phyloP scores from a whole-genome alignment of 2,888 invertebrate species.

The Sussaba pulchella region DNA sequence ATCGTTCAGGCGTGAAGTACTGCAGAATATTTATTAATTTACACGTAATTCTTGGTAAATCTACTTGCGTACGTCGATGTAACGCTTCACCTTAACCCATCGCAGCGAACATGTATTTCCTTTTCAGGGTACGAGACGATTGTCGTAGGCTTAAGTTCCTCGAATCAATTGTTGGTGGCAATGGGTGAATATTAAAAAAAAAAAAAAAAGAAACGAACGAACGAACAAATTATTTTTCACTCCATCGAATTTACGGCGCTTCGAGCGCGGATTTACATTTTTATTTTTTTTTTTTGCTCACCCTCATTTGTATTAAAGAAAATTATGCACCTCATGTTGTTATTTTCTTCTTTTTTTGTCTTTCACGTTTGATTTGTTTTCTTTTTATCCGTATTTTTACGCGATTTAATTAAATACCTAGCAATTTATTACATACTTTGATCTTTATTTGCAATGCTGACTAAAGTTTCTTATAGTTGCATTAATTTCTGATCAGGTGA shows the following conservation, averaged over 20 bases:
- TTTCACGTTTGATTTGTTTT: slow-evolving; percentile 13
- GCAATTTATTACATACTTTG: slow-evolving; percentile 6
- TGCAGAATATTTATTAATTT: too few species aligned
- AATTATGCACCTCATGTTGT: slow-evolving; percentile 40
- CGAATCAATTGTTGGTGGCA: slow-evolving; percentile 60
- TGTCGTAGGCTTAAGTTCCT: slow-evolving; percentile 63
- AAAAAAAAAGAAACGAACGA: not conserved
- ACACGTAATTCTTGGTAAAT: too few species aligned
- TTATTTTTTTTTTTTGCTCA: slow-evolving; percentile 28
- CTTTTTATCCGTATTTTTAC: not conserved
- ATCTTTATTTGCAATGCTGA: slow-evolving; percentile 19
- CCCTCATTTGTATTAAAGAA: slow-evolving; percentile 34
- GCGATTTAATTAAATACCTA: slow-evolving; percentile 6
- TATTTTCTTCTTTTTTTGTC: slow-evolving; percentile 29
- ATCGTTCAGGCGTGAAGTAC: too few species aligned
- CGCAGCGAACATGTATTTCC: slow-evolving; percentile 51
- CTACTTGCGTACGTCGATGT: too few species aligned
- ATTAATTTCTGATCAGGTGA: slow-evolving; percentile 8
- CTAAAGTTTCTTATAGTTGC: not conserved
- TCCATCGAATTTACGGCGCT: slow-evolving; percentile 47
- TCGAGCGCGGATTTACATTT: slow-evolving; percentile 48
- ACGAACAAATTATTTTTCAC: slow-evolving; percentile 39
- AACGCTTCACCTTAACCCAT: too few species aligned
- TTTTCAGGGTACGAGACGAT: slow-evolving; percentile 58
- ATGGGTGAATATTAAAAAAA: slow-evolving; percentile 50